Base-by-base conservation (phyloP, 2,888 invertebrate genomes). In the Calliscelio sp. region DNA sequence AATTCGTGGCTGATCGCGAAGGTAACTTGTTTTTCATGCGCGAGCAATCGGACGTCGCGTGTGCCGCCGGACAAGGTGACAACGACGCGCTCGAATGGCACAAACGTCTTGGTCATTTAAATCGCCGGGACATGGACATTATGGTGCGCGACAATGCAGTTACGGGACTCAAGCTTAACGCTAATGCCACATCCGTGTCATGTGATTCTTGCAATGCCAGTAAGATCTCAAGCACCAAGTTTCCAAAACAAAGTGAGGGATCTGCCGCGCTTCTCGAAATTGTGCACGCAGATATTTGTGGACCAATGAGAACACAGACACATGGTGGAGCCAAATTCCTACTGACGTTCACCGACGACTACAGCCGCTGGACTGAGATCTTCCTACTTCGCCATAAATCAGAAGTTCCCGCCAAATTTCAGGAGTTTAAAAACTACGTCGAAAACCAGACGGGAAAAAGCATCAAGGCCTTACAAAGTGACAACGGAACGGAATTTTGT, bases 261-360 rank as follows among this genome's bases (percentile, higher is more conserved):
- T 16, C 28, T 16, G 57, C 85, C 28, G 63, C 82, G 8, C n/a
- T 83, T 18, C 46, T 86, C 25, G 85, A 87, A 10, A 66, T 87
- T 10, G 51, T 89, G 1, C 87, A 61, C 61, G 14, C 61, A 1
- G 38, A 41, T 10, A n/a, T 61, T 0, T 61, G 61, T 24, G 61
- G 61, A n/a, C 61, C 61, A 0, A 61, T 61, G 61, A 20, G 41
- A 24, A 24, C 24, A 16, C 22, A 41, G 24, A 41, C 61, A 11
- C 41, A 41, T 4, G 61, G 61, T 22, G 59, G 20, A 22, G 75
- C 4, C 61, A 80, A 20, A 86, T 88, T 89, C 44, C 80, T 88
- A 18, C 70, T 87, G 8, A 88, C 87, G 0, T 87, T 89, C 38
- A 88, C 88, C 1, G 88, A 89, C 38, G 88, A 89, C 57, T 20